A percentile compares a stretch with the other conserved stretches of the same genome.
These are phyloP conservation scores for Centruroides sculpturatus DNA, from an alignment of 1,140 invertebrate species.

Conservation along the genomic window DNA sequence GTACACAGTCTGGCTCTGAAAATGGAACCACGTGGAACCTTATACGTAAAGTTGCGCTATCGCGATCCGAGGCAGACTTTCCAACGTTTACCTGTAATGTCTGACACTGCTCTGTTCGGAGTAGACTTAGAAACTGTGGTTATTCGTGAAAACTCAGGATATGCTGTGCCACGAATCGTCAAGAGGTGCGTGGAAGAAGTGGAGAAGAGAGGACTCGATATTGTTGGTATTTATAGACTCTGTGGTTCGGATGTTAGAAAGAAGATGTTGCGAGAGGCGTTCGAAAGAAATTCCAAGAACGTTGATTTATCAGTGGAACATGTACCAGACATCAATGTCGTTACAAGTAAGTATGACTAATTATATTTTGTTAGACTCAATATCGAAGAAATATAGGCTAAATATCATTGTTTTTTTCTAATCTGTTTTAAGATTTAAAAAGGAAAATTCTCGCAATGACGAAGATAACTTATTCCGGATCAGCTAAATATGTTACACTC, in stretches of 20 bases:
- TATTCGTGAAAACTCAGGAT: constrained; percentile 46
- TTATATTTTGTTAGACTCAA: too few relatives aligned
- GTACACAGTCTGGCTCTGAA: constrained; percentile 61
- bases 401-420: too few relatives aligned
- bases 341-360: constrained; percentile 50
- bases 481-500: too few relatives aligned
- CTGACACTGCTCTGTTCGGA: constrained; percentile 52
- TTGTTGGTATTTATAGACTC: constrained; percentile 86
- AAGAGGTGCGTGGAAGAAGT: constrained; percentile 91
- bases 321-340: constrained; percentile 95
- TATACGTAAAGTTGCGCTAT: constrained; percentile 85
- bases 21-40: constrained; percentile 79
- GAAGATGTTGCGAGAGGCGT: constrained; percentile 79
- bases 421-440: too few relatives aligned
- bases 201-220: constrained; percentile 86
- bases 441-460: too few relatives aligned
- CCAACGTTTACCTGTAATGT: constrained; percentile 28
- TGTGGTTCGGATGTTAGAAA: constrained; percentile 96
- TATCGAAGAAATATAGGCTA: too few relatives aligned
- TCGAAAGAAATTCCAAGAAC: constrained; percentile 75
- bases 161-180: constrained; percentile 69
- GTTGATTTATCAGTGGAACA: constrained; percentile 91
- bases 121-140: constrained; percentile 81
- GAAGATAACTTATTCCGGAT: too few relatives aligned
- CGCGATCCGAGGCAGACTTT: constrained; percentile 81